Base-by-base conservation (phyloP, 1,140 invertebrate genomes). In the Berghia stephanieae region DNA sequence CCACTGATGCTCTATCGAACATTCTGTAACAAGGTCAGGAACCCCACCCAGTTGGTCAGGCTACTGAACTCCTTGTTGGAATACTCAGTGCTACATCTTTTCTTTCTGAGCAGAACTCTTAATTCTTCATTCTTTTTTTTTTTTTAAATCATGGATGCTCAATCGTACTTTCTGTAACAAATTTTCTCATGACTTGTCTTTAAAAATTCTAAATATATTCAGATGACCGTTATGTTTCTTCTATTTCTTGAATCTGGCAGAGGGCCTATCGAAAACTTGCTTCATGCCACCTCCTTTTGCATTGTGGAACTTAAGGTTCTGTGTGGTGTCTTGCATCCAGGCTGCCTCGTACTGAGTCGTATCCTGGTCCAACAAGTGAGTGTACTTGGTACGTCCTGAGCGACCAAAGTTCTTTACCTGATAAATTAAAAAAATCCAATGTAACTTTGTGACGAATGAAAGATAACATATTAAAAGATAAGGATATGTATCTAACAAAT, bases 401-500 rank as follows among this genome's bases (percentile, higher is more conserved):
- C 98, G 93, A 24, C 98, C 98, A 91, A 99, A 99, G 91, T 99
- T 99, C 90, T 99, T 99, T 0, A 99, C 98, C 92, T 93, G 83
- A 79, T 86, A 55, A 73, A 60, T 52, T 13, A 57, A 52, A 44
- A 8, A 38, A 69, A 44, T 36, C 40, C 8, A 40, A 21, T 66
- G 21, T 40, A 31, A 46, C 34, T 18, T 42, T 31, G 21, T 42
- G 18, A 18, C 10, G 21, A 42, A 69, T 38, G 27, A 42, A 16
- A 16, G 10, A 34, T 69, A 18, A 21, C 13, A 63, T 63, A 21
- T 27, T 10, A 49, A 49, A 49, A 13, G n/a, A 49, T 49, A 13
- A 49, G n/a, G 10, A 49, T 49, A 49, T 49, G 10, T 49, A 13
- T 13, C 10, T 49, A 49, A 49, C 46, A 49, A 49, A 18, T 8